Evolutionary conservation across 2,113 vertebrate species (phyloP), one percentile per base, ranked within the genome.

Genomic region (Malurus cyaneus): DNA sequence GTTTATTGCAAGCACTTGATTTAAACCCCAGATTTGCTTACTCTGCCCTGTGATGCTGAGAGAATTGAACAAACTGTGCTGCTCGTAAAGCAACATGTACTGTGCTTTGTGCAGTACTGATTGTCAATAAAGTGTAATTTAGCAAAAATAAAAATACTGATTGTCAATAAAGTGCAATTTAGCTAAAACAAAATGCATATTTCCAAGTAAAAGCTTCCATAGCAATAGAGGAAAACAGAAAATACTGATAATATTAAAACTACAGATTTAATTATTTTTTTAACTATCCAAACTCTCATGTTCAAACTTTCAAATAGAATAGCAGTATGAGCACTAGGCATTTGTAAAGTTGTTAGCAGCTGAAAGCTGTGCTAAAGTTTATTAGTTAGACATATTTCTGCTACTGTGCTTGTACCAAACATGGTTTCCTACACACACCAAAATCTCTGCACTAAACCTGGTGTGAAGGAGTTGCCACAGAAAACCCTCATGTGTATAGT

Each of bases 51-150:
- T 12, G 24, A 67, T 70, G 39, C 80, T 70, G 32, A 67, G 39
- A 80, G 53, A 80, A 94, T 8, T 88, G 80, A 90, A 86, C 56
- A 88, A 86, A 82, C 47, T 28, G 11, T 80, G 34, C 60, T 60
- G 15, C 42, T 80, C 2, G 0, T 53, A 85, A 91, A 72, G 32
- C 66, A 70, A 32, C n/a, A 3, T 21, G 32, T 69, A 36, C 53
- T 53, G 36, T 80, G 53, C 53, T 94, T 82, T 76, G 62, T 73
- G 39, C 52, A 47, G 16, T 65, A 32, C 67, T 70, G 73, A 60
- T 87, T 85, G 61, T 79, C 84, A 49, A 90, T 92, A 86, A 91
- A 91, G 80, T 41, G 59, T 92, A 87, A 93, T 93, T 85, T 72
- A 73, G 15, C 59, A 82, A 80, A 89, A 89, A 62, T 44, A 81